phyloP scores from a whole-genome alignment of 2,888 invertebrate species.

The Sepioteuthis lessoniana region DNA sequence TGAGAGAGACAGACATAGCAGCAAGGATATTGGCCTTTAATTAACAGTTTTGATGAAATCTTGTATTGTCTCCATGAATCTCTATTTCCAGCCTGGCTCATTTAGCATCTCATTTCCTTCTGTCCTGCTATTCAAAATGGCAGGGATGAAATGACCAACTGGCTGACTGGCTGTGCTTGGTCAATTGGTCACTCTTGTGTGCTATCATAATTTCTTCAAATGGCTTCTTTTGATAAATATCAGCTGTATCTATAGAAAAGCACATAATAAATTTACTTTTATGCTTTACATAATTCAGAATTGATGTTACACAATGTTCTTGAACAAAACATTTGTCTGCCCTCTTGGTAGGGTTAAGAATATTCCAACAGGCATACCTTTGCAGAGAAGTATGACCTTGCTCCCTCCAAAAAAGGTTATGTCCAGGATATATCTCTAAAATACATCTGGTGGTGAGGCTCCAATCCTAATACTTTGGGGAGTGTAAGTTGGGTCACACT shows the following conservation, averaged over 20 bases:
- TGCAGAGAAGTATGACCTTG: no score
- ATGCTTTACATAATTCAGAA: neutral
- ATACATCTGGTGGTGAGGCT: no score
- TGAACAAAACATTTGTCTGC: no score
- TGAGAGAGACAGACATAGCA: neutral
- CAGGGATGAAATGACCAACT: neutral
- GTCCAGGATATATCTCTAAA: no score
- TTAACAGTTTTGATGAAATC: constrained; percentile 23
- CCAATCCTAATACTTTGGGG: no score
- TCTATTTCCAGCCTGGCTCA: neutral
- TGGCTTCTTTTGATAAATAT: neutral
- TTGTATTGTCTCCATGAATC: neutral
- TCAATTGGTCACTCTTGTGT: neutral
- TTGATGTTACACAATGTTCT: neutral
- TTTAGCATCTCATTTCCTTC: constrained; percentile 1
- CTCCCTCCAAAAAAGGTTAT: no score
- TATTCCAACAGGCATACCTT: no score
- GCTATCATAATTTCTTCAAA: neutral
- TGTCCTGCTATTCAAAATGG: neutral
- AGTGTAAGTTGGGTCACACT: no score
- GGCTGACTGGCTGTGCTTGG: neutral
- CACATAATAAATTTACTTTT: neutral
- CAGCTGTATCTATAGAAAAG: neutral
- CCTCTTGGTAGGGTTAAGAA: no score
- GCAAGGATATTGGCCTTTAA: constrained; percentile 8